phyloP scores from a whole-genome alignment of 2,888 invertebrate species.

The Agriopis aurantiaria region DNA sequence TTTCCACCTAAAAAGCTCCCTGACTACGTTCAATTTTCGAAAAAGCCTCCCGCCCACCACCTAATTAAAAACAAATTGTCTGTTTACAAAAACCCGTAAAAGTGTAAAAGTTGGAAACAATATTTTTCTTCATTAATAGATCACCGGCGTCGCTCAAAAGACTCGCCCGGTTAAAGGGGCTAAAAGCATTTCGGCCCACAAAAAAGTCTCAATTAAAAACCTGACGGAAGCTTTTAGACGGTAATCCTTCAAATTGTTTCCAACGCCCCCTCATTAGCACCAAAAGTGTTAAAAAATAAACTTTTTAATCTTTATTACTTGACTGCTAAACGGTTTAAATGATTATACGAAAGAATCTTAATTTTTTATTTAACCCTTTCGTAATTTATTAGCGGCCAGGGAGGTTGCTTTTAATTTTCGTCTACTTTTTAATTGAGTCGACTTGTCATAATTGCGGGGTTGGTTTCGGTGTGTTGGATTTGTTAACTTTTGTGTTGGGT shows the following conservation, averaged over 20 bases:
- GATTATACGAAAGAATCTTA: constrained; percentile 80
- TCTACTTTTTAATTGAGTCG: constrained; percentile 75
- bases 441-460: constrained; percentile 73
- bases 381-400: constrained; percentile 78
- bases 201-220: constrained; percentile 87
- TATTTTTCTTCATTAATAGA: constrained; percentile 82
- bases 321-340: constrained; percentile 85
- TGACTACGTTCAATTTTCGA: constrained; percentile 11
- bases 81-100: constrained; percentile 52
- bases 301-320: constrained; percentile 87
- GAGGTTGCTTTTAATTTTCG: constrained; percentile 71
- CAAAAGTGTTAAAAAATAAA: constrained; percentile 86
- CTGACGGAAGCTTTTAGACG: constrained; percentile 87
- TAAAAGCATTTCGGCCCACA: constrained; percentile 84
- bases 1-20: background rate
- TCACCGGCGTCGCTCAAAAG: constrained; percentile 79
- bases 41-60: constrained; percentile 32
- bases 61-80: constrained; percentile 47
- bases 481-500: constrained; percentile 34
- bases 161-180: constrained; percentile 76
- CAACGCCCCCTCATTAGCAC: constrained; percentile 87
- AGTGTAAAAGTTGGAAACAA: constrained; percentile 57
- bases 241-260: constrained; percentile 87
- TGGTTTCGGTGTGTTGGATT: constrained; percentile 56
- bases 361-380: constrained; percentile 80